A percentile compares a stretch with the other conserved stretches of the same genome.
These are phyloP conservation scores for Bellardia pandia DNA, from an alignment of 2,888 invertebrate genomes.

Conservation along the genomic window DNA sequence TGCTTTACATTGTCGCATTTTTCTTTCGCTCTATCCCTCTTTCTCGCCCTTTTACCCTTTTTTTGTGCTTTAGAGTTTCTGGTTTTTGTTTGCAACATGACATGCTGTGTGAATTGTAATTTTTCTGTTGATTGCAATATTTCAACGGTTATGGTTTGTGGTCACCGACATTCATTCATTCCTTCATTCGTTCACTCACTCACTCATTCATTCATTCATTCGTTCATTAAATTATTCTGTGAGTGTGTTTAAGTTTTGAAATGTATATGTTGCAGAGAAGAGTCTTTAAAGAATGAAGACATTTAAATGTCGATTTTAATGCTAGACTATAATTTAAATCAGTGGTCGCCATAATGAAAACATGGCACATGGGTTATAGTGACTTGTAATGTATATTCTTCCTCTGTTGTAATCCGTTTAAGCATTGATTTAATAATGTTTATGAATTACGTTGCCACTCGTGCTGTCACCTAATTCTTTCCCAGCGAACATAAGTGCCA, in stretches of 20 bases:
- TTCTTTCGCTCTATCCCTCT: neutral
- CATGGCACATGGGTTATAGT: too few relatives aligned
- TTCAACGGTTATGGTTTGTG: constrained; percentile 73
- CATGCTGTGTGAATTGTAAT: constrained; percentile 73
- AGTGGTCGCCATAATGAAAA: too few relatives aligned
- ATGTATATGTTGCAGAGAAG: neutral
- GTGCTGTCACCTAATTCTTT: too few relatives aligned
- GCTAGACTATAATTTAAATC: too few relatives aligned
- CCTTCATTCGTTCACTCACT: constrained; percentile 9
- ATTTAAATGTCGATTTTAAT: neutral
- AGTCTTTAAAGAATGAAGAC: constrained; percentile 25
- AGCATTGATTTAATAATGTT: too few relatives aligned
- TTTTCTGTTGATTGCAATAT: constrained; percentile 73
- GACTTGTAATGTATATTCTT: too few relatives aligned
- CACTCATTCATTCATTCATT: constrained; percentile 7
- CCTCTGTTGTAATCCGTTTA: too few relatives aligned
- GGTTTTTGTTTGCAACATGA: constrained; percentile 52
- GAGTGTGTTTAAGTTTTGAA: neutral
- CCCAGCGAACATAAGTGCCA: too few relatives aligned
- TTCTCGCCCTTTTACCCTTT: constrained; percentile 13
- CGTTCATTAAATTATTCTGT: too few relatives aligned
- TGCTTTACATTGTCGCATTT: constrained; percentile 25
- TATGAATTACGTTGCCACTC: too few relatives aligned
- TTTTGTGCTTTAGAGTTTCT: constrained; percentile 25
- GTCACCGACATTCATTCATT: constrained; percentile 63